These are phyloP conservation scores for Acrossocheilus wenchowensis DNA, from an alignment of 2,797 vertebrate species.

Conservation along the genomic window DNA sequence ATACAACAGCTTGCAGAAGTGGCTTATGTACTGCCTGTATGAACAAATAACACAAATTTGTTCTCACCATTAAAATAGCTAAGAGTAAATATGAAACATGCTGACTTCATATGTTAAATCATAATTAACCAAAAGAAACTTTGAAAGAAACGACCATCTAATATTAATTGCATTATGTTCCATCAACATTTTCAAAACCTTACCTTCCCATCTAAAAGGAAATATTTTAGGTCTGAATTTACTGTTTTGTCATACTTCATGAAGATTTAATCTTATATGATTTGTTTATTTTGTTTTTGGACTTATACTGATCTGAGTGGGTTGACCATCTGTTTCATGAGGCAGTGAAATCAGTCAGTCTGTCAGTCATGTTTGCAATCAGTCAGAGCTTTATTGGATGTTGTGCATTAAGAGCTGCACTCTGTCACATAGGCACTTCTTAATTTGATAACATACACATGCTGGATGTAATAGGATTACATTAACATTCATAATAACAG, in stretches of 20 bases:
- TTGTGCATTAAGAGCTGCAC: constrained; percentile 60
- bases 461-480: constrained; percentile 63
- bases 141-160: background rate
- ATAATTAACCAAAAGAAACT: background rate
- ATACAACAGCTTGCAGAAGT: background rate
- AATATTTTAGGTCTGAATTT: background rate
- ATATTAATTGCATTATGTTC: background rate
- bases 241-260: background rate
- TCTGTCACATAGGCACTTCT: constrained; percentile 65
- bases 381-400: constrained; percentile 73
- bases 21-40: background rate
- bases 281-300: background rate
- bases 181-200: background rate
- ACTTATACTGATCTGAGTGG: background rate
- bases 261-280: background rate
- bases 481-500: constrained; percentile 57
- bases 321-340: constrained; percentile 50
- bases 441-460: constrained; percentile 62
- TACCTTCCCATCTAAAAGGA: background rate
- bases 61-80: background rate
- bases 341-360: constrained; percentile 65
- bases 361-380: constrained; percentile 54
- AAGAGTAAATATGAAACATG: background rate
- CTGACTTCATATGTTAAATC: background rate
- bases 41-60: background rate